Evolutionary conservation across 2,888 invertebrate genomes (phyloP).

Genomic region (Chrysolina haemoptera): DNA sequence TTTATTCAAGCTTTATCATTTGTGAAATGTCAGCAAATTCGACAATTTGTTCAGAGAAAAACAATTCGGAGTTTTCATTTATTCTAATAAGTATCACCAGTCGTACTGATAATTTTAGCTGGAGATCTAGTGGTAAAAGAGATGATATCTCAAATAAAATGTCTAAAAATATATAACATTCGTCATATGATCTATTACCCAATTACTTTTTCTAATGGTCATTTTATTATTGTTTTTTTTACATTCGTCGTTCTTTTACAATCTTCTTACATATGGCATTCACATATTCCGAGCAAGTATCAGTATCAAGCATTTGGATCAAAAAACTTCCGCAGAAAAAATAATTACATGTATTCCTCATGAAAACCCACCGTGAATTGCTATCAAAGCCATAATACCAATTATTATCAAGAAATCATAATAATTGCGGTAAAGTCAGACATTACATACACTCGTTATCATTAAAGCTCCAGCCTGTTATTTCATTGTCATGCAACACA

Average conservation of each 20-base stretch:
- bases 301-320: background rate
- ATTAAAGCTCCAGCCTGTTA: slow-evolving; percentile 32
- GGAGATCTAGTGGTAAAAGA: too few species aligned
- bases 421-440: slow-evolving; percentile 35
- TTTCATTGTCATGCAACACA: slow-evolving; percentile 39
- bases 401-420: slow-evolving; percentile 43
- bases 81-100: too few species aligned
- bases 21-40: too few species aligned
- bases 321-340: background rate
- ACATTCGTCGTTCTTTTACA: background rate
- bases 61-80: too few species aligned
- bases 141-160: too few species aligned
- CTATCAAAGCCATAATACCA: slow-evolving; percentile 7
- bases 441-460: slow-evolving; percentile 27
- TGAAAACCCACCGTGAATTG: background rate
- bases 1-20: too few species aligned
- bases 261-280: background rate
- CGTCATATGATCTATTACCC: too few species aligned
- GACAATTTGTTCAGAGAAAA: too few species aligned
- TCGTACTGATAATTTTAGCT: too few species aligned
- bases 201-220: background rate
- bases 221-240: too few species aligned
- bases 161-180: too few species aligned
- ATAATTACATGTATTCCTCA: background rate
- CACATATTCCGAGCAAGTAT: background rate